Evolutionary conservation across 2,888 invertebrate species (phyloP).

Genomic region (Mylabris sibirica): DNA sequence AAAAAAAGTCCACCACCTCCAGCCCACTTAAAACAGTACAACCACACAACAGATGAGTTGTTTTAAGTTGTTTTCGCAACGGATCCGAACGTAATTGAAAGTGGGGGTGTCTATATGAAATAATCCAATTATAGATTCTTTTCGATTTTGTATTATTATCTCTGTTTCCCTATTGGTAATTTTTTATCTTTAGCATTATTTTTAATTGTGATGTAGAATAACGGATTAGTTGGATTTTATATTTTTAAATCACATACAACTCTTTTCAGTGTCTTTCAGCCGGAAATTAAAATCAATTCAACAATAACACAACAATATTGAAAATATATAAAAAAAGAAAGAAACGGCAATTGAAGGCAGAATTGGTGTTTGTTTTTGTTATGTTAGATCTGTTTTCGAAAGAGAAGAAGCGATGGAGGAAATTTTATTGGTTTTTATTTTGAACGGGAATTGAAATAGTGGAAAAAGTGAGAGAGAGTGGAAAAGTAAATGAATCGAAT

Average conservation of each 20-base stretch:
- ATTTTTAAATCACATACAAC: slow-evolving; percentile 15
- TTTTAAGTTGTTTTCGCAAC: slow-evolving; percentile 53
- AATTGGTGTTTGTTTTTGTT: background rate
- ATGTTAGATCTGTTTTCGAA: background rate
- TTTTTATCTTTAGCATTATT: slow-evolving; percentile 16
- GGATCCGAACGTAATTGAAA: slow-evolving; percentile 52
- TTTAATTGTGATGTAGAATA: slow-evolving; percentile 29
- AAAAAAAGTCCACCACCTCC: slow-evolving; percentile 35
- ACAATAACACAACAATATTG: slow-evolving; percentile 5
- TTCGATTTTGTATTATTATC: slow-evolving; percentile 33
- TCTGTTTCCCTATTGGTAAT: background rate
- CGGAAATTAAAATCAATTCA: slow-evolving; percentile 33
- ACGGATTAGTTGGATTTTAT: slow-evolving; percentile 31
- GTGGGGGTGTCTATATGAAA: slow-evolving; percentile 50
- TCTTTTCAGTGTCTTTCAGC: slow-evolving; percentile 18
- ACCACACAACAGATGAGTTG: slow-evolving; percentile 45
- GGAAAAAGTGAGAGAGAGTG: background rate
- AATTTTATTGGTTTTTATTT: background rate
- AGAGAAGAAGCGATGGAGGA: background rate
- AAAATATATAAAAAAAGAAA: background rate
- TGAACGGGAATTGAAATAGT: background rate
- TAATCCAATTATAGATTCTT: slow-evolving; percentile 55
- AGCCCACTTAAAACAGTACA: slow-evolving; percentile 38
- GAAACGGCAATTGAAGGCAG: background rate
- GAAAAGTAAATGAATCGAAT: slow-evolving; percentile 1